These are phyloP conservation scores for Scaptomyza graminum DNA, from an alignment of 1,140 invertebrate species.

Conservation along the genomic window DNA sequence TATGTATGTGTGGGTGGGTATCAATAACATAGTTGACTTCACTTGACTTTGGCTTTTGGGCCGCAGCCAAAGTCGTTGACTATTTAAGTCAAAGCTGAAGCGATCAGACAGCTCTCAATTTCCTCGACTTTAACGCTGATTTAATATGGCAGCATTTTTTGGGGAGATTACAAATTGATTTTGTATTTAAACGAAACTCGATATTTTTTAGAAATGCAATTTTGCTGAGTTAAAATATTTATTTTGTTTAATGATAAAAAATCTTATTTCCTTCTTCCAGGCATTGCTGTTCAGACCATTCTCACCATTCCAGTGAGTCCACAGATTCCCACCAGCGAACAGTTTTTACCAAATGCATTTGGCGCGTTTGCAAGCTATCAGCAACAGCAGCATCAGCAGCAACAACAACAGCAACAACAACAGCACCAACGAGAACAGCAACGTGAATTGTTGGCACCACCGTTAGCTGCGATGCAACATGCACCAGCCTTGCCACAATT, in stretches of 20 bases:
- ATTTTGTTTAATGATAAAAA: too few relatives aligned
- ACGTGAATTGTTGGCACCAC: conserved; percentile 52
- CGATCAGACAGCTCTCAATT: conserved; percentile 75
- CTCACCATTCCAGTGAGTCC: conserved; percentile 95
- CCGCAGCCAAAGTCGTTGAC: not conserved
- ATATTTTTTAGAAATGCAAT: too few relatives aligned
- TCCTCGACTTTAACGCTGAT: conserved; percentile 39
- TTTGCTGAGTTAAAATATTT: too few relatives aligned
- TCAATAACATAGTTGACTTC: conserved; percentile 78
- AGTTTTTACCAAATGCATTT: conserved; percentile 79
- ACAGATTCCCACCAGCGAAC: conserved; percentile 89
- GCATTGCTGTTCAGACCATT: conserved; percentile 96
- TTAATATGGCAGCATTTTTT: not conserved
- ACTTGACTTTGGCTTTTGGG: conserved; percentile 43
- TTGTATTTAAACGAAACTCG: too few relatives aligned
- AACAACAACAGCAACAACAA: conserved; percentile 49
- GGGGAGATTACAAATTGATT: not conserved
- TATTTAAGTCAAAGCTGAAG: conserved; percentile 51
- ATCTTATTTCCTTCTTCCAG: conserved; percentile 83
- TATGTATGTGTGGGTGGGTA: conserved; percentile 36
- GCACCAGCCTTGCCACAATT: conserved; percentile 71
- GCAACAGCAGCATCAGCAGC: conserved; percentile 64
- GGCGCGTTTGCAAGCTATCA: conserved; percentile 76
- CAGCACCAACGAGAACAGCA: conserved; percentile 50
- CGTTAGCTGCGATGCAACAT: conserved; percentile 65